Conservation (phyloP, 2,888 invertebrate genomes). For the Stenurella melanura region DNA sequence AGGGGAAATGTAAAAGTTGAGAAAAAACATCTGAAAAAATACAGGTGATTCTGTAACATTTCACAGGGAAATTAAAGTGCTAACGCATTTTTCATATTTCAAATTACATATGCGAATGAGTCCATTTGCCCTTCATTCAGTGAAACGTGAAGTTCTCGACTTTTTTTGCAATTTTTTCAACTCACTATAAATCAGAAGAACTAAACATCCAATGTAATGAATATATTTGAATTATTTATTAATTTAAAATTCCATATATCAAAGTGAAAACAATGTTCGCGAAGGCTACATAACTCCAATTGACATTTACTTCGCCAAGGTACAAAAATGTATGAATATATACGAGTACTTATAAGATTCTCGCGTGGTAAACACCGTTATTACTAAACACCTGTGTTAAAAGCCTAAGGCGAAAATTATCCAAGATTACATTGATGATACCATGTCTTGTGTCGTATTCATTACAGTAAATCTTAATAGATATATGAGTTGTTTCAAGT, state of each 20-base stretch:
- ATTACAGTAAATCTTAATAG: constrained; percentile 5
- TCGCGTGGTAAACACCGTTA: constrained; percentile 26
- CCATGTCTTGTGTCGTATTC: neutral
- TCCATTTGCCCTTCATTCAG: too few relatives aligned
- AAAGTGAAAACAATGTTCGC: neutral
- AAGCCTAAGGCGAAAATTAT: constrained; percentile 20
- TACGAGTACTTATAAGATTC: constrained; percentile 4
- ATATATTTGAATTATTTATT: too few relatives aligned
- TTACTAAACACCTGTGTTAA: constrained; percentile 34
- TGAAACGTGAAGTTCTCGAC: too few relatives aligned
- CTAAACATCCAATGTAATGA: too few relatives aligned
- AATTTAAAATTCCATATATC: neutral
- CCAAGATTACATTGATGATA: constrained; percentile 14
- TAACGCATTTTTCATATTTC: too few relatives aligned
- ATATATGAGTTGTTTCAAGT: neutral
- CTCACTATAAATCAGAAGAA: too few relatives aligned
- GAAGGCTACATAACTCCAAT: neutral
- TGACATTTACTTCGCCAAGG: constrained; percentile 2
- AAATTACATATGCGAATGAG: too few relatives aligned
- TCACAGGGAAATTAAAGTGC: too few relatives aligned
- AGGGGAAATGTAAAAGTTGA: too few relatives aligned
- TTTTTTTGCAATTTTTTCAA: too few relatives aligned
- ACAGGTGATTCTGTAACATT: too few relatives aligned
- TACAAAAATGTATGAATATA: neutral
- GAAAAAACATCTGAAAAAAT: too few relatives aligned